Percentiles rank a stretch among this genome's conserved stretches.
Evolutionary conservation across 2,888 invertebrate genomes (phyloP).

Genomic region (Troides helena): DNA sequence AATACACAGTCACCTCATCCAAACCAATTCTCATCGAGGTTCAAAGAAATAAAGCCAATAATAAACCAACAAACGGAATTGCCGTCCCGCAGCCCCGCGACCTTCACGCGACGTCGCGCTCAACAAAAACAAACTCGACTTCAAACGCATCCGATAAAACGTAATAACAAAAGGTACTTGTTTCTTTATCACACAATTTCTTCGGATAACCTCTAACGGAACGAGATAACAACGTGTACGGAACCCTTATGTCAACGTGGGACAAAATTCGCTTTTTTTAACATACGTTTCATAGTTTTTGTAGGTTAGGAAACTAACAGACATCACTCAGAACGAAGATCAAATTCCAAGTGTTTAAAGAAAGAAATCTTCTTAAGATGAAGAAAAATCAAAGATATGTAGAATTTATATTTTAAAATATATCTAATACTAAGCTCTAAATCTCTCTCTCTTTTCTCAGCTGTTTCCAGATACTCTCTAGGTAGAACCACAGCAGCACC

Average conservation of each 20-base stretch:
- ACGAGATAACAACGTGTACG: slow-evolving; percentile 20
- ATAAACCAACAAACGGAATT: slow-evolving; percentile 20
- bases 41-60: slow-evolving; percentile 4
- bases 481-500: no score
- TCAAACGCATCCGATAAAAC: slow-evolving; percentile 18
- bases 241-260: slow-evolving; percentile 12
- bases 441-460: no score
- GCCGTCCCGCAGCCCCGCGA: slow-evolving; percentile 6
- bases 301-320: no score
- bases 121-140: slow-evolving; percentile 17
- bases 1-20: neutral
- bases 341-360: no score
- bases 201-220: slow-evolving; percentile 6
- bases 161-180: slow-evolving; percentile 15
- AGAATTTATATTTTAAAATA: no score
- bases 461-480: no score
- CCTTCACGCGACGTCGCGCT: slow-evolving; percentile 18
- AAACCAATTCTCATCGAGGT: neutral
- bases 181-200: slow-evolving; percentile 16
- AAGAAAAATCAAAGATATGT: no score
- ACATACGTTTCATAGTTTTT: no score
- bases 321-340: no score
- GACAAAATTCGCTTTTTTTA: no score
- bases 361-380: no score
- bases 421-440: no score